phyloP scores from a whole-genome alignment of 2,888 invertebrate species.

The Liodrosophila aerea region DNA sequence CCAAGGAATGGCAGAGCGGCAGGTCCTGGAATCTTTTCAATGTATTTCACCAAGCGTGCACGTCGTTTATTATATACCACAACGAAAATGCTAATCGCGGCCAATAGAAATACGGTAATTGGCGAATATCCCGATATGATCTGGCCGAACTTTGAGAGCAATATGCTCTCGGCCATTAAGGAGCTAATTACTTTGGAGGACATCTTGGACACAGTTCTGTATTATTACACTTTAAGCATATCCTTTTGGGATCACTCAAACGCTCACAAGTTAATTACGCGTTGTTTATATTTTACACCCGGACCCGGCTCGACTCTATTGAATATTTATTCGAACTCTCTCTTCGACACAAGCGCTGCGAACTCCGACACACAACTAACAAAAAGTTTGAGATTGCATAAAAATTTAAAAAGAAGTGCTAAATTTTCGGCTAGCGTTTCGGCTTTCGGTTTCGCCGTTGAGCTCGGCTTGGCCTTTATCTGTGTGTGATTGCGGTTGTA shows the following conservation, averaged over 20 bases:
- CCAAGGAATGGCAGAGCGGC: slow-evolving; percentile 85
- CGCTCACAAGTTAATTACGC: slow-evolving; percentile 3
- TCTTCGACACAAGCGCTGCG: slow-evolving; percentile 53
- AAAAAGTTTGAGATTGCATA: slow-evolving; percentile 78
- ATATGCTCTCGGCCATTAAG: slow-evolving; percentile 79
- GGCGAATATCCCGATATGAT: slow-evolving; percentile 80
- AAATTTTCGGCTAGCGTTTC: slow-evolving; percentile 67
- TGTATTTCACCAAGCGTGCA: slow-evolving; percentile 82
- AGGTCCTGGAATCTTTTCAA: slow-evolving; percentile 85
- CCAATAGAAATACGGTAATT: slow-evolving; percentile 75
- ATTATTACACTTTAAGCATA: slow-evolving; percentile 29
- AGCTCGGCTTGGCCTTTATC: slow-evolving; percentile 51
- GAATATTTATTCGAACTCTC: slow-evolving; percentile 21
- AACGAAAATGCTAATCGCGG: slow-evolving; percentile 68
- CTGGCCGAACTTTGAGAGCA: slow-evolving; percentile 77
- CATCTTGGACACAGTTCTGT: slow-evolving; percentile 54
- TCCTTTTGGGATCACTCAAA: slow-evolving; percentile 24
- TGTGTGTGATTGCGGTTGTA: slow-evolving; percentile 16
- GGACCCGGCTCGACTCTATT: slow-evolving; percentile 21
- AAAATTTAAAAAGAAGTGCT: slow-evolving; percentile 82
- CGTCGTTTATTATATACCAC: slow-evolving; percentile 80
- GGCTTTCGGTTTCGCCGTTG: slow-evolving; percentile 45
- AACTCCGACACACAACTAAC: slow-evolving; percentile 81
- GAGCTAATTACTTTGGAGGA: slow-evolving; percentile 75
- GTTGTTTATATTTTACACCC: slow-evolving; percentile 12